Conservation (phyloP, 2,113 vertebrate genomes). For the Rhombomys opimus region DNA sequence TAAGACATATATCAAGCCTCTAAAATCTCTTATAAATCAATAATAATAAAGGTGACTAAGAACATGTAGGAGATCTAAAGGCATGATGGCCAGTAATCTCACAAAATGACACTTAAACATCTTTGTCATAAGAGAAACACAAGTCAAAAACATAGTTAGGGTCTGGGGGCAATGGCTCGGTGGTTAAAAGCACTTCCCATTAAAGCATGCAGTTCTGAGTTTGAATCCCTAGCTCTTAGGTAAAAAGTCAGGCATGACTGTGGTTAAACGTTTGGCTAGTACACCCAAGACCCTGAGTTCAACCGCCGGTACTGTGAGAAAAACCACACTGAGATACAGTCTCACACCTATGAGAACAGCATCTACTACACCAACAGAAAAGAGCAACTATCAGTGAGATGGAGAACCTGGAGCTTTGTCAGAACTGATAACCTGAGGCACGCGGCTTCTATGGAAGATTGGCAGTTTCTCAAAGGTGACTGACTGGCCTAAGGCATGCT, state of each 20-base stretch:
- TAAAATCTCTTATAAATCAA: neutral
- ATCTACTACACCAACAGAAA: neutral
- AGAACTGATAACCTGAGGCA: neutral
- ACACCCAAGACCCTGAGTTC: neutral
- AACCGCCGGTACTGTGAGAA: neutral
- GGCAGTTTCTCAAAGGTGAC: neutral
- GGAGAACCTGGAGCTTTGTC: neutral
- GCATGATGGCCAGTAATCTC: neutral
- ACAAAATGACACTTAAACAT: neutral
- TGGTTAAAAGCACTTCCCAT: neutral
- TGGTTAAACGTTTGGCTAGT: neutral
- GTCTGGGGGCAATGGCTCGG: no score
- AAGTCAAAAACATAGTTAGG: neutral
- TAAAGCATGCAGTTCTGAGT: neutral
- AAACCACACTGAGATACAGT: neutral
- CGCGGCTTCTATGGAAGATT: neutral
- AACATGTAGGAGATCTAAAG: neutral
- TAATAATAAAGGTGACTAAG: neutral
- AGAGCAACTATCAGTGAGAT: neutral
- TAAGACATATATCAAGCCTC: neutral
- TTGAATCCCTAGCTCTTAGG: neutral
- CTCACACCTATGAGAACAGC: neutral
- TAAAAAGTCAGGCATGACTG: neutral
- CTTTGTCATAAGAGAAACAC: neutral
- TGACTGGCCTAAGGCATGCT: neutral